Percentiles rank a stretch among this genome's conserved stretches.
phyloP scores from a whole-genome alignment of 2,797 vertebrate genomes.

The Eleutherodactylus coqui region DNA sequence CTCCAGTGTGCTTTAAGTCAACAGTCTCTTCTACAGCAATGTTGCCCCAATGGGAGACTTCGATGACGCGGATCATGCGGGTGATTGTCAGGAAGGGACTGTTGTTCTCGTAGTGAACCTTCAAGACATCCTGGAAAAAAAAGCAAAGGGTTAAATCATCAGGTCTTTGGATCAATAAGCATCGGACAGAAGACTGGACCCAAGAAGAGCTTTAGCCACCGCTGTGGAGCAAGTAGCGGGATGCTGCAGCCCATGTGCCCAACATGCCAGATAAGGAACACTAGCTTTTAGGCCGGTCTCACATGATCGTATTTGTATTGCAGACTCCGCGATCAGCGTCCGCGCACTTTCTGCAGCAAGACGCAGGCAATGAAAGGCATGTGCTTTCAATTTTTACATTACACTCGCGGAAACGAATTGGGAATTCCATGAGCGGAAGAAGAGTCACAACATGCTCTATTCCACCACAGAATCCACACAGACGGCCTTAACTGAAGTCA shows the following conservation, averaged over 20 bases:
- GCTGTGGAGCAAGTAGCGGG: no score
- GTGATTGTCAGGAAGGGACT: constrained; percentile 94
- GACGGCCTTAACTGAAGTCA: no score
- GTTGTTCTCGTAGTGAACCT: constrained; percentile 98
- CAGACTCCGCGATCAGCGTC: no score
- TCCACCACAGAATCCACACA: no score
- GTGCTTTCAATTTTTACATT: no score
- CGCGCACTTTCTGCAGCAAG: no score
- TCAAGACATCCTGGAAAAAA: constrained; percentile 84
- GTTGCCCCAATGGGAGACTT: constrained; percentile 99
- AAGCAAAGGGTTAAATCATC: background rate
- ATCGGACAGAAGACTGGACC: background rate
- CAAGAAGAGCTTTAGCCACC: background rate
- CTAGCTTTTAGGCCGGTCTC: background rate
- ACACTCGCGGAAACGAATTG: no score
- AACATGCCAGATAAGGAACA: background rate
- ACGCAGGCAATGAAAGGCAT: no score
- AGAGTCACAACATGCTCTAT: no score
- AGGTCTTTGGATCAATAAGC: background rate
- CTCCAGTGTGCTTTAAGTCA: constrained; percentile 94
- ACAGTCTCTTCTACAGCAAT: constrained; percentile 97
- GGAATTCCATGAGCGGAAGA: no score
- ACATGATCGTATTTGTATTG: no score
- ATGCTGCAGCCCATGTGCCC: background rate
- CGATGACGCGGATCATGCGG: constrained; percentile 90